These are phyloP conservation scores for Helobdella robusta DNA, from an alignment of 2,888 invertebrate species.

Conservation along the genomic window DNA sequence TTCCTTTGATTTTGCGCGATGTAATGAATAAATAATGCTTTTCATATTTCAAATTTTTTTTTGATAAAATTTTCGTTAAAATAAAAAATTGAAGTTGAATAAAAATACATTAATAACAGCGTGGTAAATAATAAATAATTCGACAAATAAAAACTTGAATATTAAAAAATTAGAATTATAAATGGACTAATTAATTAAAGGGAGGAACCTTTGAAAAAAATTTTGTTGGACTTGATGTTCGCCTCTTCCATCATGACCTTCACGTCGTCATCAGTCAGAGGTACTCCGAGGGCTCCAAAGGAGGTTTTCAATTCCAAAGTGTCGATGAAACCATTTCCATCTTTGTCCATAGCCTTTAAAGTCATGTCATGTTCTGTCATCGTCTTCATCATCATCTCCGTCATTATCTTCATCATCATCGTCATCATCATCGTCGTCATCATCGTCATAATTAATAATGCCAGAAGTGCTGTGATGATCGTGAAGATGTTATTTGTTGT, in stretches of 20 bases:
- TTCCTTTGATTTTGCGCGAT: too few species aligned
- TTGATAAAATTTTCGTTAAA: too few species aligned
- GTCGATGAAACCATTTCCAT: conserved; percentile 31
- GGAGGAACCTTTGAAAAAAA: conserved; percentile 25
- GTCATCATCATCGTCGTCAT: background rate
- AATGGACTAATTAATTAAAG: too few species aligned
- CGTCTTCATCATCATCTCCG: conserved; percentile 7
- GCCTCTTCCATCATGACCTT: conserved; percentile 31
- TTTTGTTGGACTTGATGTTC: conserved; percentile 23
- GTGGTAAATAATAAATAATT: too few species aligned
- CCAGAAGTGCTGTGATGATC: too few species aligned
- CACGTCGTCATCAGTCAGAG: conserved; percentile 28
- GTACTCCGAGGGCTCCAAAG: conserved; percentile 29
- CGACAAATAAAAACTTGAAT: too few species aligned
- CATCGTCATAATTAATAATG: background rate
- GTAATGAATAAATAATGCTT: too few species aligned
- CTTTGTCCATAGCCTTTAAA: conserved; percentile 30
- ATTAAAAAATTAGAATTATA: background rate
- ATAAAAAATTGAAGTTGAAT: too few species aligned
- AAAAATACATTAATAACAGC: too few species aligned
- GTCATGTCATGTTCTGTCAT: too few species aligned
- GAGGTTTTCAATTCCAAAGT: conserved; percentile 27
- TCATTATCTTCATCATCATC: background rate
- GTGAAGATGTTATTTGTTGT: too few species aligned
- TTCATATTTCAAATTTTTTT: too few species aligned